A percentile compares a stretch with the other conserved stretches of the same genome.
Conservation (phyloP, 1,140 invertebrate genomes). For the Aphidius ervi region DNA sequence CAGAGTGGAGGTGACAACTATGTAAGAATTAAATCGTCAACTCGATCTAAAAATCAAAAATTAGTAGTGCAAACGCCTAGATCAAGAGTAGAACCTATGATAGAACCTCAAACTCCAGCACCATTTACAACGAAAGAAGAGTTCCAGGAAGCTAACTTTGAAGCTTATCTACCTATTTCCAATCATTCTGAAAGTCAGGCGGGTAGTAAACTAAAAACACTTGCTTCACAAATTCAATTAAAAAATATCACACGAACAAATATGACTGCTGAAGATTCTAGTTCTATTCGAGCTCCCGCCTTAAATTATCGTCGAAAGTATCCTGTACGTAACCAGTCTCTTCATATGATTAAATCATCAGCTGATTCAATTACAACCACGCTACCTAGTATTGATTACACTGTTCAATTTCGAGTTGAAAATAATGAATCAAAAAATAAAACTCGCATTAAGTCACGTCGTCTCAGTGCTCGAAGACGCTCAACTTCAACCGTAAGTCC, state of each 20-base stretch:
- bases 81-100: slow-evolving; percentile 1
- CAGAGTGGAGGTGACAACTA: too few relatives aligned
- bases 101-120: slow-evolving; percentile 19
- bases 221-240: slow-evolving; percentile 27
- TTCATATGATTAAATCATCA: slow-evolving; percentile 26
- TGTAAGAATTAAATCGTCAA: too few relatives aligned
- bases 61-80: neutral
- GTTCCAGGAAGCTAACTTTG: slow-evolving; percentile 29
- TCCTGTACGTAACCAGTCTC: slow-evolving; percentile 34
- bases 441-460: slow-evolving; percentile 29
- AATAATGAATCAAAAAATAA: slow-evolving; percentile 30
- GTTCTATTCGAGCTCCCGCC: slow-evolving; percentile 29
- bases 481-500: slow-evolving; percentile 26
- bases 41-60: too few relatives aligned
- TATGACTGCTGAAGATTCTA: slow-evolving; percentile 35
- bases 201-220: slow-evolving; percentile 29
- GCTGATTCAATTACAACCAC: slow-evolving; percentile 26
- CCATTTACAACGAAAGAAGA: slow-evolving; percentile 22
- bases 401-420: slow-evolving; percentile 24
- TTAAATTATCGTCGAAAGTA: slow-evolving; percentile 42
- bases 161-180: slow-evolving; percentile 42
- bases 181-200: slow-evolving; percentile 25
- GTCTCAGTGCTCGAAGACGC: slow-evolving; percentile 35
- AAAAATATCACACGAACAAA: slow-evolving; percentile 27
- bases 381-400: slow-evolving; percentile 32